Evolutionary conservation across 1,140 invertebrate species (phyloP), one percentile per base, ranked within the genome.

Genomic region (Meloidogyne hapla): DNA sequence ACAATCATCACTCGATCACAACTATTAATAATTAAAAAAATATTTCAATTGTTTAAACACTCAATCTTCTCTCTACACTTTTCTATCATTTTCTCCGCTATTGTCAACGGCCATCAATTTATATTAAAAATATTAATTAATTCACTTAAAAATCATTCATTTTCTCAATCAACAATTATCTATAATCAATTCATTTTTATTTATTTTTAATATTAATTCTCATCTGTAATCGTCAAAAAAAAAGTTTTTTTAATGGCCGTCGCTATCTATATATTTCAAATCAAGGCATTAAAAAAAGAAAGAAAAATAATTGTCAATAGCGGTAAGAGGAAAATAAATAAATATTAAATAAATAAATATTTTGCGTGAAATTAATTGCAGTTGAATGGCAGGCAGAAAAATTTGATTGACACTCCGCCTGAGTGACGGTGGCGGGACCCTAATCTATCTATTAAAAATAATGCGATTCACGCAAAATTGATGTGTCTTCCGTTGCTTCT

Each of bases 281-380:
- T 66, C 26, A 26, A 66, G 26, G 18, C 13, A 33, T 66, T n/a
- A 15, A 18, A 5, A 18, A 38, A 6, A 6, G 33, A 6, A 4
- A 33, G 33, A 33, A 33, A 18, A 48, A 25, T 70, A 26, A 45
- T 45, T 70, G 33, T 69, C 26, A 21, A 18, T 8, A 48, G 28
- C 6, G 23, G 23, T 38, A 45, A 69, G 23, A 38, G 38, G 48
- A 61, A 21, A 38, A 73, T 61, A 38, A 64, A 63, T 73, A 38
- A 64, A 23, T 71, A 42, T 61, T 33, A 63, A 40, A 62, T 45
- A n/a, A 64, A 63, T 72, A 56, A 62, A 72, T 72, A 71, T 33
- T 73, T 73, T 73, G 56, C 71, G 71, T 73, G 71, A 73, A 73
- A 73, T 73, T 73, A 73, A 73, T 73, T 73, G 71, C 71, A 73